Evolutionary conservation across 2,113 vertebrate species (phyloP).

Genomic region (Crotophaga sulcirostris): DNA sequence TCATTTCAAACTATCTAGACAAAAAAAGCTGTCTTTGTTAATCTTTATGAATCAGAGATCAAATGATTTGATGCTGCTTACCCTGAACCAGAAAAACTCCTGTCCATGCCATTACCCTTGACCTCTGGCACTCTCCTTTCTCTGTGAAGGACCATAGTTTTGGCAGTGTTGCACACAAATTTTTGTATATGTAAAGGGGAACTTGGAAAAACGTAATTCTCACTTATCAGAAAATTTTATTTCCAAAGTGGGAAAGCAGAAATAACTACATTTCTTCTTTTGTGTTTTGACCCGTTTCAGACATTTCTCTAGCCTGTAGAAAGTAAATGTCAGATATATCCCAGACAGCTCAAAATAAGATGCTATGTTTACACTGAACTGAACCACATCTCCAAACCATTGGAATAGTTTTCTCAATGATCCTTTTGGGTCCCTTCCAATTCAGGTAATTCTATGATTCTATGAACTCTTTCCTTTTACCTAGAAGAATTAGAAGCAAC

Average conservation of each 20-base stretch:
- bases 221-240: background rate
- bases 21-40: background rate
- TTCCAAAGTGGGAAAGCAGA: background rate
- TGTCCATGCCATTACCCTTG: background rate
- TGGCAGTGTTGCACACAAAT: background rate
- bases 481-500: background rate
- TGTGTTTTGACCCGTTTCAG: background rate
- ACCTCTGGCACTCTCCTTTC: background rate
- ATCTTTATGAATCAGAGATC: background rate
- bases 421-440: too few species aligned
- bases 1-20: background rate
- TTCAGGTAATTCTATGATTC: too few species aligned
- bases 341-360: background rate
- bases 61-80: background rate
- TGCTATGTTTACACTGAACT: background rate
- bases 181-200: background rate
- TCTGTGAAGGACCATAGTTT: background rate
- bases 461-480: background rate
- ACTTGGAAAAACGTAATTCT: background rate
- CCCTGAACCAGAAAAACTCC: background rate
- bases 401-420: background rate
- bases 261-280: background rate
- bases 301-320: background rate
- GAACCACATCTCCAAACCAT: background rate
- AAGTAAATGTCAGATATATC: background rate